Percentiles rank a stretch among this genome's conserved stretches.
phyloP scores from a whole-genome alignment of 1,140 invertebrate species.

The Oryctes rhinoceros region DNA sequence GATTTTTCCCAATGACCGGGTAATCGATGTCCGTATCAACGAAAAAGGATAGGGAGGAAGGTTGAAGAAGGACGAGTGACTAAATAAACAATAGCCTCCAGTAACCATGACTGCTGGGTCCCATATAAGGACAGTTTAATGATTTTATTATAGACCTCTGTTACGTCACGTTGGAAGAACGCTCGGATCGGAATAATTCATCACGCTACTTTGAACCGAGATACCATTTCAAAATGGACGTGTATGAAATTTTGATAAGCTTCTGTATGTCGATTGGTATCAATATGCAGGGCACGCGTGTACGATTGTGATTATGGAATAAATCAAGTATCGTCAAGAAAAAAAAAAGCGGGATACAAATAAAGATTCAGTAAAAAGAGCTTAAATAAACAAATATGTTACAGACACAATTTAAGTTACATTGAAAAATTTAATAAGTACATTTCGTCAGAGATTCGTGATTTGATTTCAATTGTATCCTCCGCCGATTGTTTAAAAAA shows the following conservation, averaged over 20 bases:
- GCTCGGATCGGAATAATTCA: not conserved
- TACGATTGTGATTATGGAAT: no score
- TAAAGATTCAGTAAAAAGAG: no score
- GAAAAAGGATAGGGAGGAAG: conserved; percentile 11
- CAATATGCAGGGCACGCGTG: not conserved
- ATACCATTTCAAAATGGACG: not conserved
- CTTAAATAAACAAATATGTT: no score
- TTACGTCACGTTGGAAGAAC: not conserved
- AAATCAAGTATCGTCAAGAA: no score
- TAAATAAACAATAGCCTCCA: not conserved
- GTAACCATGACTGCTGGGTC: not conserved
- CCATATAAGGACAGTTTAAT: not conserved
- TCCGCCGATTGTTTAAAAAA: no score
- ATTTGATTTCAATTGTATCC: no score
- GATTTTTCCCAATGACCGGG: not conserved
- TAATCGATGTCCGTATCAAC: not conserved
- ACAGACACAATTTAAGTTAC: no score
- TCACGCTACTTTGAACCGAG: not conserved
- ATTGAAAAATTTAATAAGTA: no score
- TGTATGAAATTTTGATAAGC: not conserved
- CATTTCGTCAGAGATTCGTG: no score
- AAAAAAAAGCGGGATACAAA: no score
- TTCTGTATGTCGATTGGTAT: not conserved
- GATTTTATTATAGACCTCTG: conserved; percentile 18
- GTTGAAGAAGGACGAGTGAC: conserved; percentile 1